A percentile compares a stretch with the other conserved stretches of the same genome.
Conservation (phyloP, 2,797 vertebrate species). For the Neoniphon sammara region DNA sequence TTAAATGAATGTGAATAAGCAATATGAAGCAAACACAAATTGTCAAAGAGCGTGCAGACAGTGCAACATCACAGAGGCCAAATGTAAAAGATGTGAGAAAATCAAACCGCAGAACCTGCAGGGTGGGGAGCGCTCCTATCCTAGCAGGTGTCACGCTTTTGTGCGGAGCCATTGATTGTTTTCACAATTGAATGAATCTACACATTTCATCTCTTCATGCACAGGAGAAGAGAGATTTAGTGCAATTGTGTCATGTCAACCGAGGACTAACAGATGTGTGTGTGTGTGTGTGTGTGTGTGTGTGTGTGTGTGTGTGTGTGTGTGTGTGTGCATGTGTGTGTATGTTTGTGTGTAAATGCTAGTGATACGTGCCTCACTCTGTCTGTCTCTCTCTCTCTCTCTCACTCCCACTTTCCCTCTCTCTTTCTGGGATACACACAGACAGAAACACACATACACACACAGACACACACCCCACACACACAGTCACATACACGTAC, state of each 20-base stretch:
- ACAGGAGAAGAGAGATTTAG: conserved; percentile 46
- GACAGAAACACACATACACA: conserved; percentile 13
- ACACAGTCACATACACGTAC: conserved; percentile 9
- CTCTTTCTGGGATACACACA: conserved; percentile 23
- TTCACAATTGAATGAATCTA: conserved; percentile 23
- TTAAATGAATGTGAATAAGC: conserved; percentile 61
- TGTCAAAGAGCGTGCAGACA: conserved; percentile 51
- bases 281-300: no score
- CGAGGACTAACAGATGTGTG: conserved; percentile 28
- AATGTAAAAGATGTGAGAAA: conserved; percentile 55
- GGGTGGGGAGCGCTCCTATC: conserved; percentile 21
- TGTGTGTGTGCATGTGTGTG: conserved; percentile 17
- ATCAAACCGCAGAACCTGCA: conserved; percentile 29
- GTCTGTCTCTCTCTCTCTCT: conserved; percentile 42
- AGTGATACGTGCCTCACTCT: conserved; percentile 47
- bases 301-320: conserved; percentile 67
- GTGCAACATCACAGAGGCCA: conserved; percentile 45
- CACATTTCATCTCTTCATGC: conserved; percentile 25
- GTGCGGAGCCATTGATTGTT: not conserved
- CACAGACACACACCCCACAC: conserved; percentile 12
- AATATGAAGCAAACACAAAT: conserved; percentile 65
- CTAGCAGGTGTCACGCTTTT: conserved; percentile 21
- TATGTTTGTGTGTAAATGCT: conserved; percentile 34
- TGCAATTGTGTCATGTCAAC: conserved; percentile 21
- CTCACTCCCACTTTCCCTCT: not conserved